Base-by-base conservation (phyloP, 2,113 vertebrate species). In the Caranx melampygus region DNA sequence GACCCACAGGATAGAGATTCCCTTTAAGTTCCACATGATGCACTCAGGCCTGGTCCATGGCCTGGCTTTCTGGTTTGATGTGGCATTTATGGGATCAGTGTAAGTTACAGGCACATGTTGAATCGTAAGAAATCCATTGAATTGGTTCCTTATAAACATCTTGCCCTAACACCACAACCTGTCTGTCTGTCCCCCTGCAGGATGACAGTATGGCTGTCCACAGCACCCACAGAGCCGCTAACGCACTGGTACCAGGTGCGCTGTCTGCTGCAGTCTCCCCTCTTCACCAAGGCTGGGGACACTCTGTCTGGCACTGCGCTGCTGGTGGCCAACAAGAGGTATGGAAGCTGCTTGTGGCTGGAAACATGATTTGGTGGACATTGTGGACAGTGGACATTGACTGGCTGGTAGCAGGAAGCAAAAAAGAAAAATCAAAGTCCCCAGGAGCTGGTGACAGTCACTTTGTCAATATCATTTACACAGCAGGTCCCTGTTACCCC, bases 171-270 rank as follows among this genome's bases (percentile, higher is more conserved):
- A 15, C 14, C 21, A 3, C 18, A 2, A 37, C 31, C 13, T 7
- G 34, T 13, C 5, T 0, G n/a, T 2, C 2, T 0, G 16, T n/a
- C 4, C 31, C 21, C 20, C 20, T 59, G 20, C 89, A 98, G 97
- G 90, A 95, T 97, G 96, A 98, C 97, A 0, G 96, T 98, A 66
- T 98, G 97, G 97, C 94, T 98, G 58, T 98, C 97, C 45, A 98
- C 97, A 1, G 97, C 97, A 5, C 97, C 97, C 52, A 98, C 97
- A 42, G 97, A 98, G 84, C 97, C 97, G 3, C 95, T 98, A 84
- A 98, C 97, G 69, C 97, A 98, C 91, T 98, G 97, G 97, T 98
- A 98, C 94, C 97, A 98, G 91, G 97, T 98, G 16, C 95, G 97
- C 74, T 98, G 97, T 87, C 94, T 98, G 58, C 96, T 98, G 72